Evolutionary conservation across 2,113 vertebrate species (phyloP).

Genomic region (Scomber colias): DNA sequence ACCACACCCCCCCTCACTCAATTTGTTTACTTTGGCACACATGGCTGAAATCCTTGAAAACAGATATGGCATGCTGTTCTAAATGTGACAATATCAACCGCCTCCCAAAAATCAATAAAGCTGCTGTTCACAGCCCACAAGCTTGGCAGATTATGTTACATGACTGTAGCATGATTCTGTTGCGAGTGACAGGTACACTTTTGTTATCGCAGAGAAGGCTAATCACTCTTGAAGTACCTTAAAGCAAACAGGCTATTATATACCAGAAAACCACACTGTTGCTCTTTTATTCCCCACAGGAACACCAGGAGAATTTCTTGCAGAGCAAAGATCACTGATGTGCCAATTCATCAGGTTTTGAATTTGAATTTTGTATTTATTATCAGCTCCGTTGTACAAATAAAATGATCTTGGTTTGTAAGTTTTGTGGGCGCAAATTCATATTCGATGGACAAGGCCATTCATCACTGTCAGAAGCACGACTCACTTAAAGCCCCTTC

Average conservation of each 20-base stretch:
- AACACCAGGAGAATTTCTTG: conserved; percentile 27
- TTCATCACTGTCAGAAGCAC: conserved; percentile 92
- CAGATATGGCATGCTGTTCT: conserved; percentile 53
- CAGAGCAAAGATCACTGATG: conserved; percentile 40
- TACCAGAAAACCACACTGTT: conserved; percentile 61
- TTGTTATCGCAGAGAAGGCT: conserved; percentile 58
- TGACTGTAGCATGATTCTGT: conserved; percentile 35
- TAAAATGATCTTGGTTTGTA: conserved; percentile 88
- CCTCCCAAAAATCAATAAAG: conserved; percentile 65
- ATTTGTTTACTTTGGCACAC: conserved; percentile 65
- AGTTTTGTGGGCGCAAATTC: conserved; percentile 86
- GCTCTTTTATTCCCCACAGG: conserved; percentile 54
- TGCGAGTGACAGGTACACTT: conserved; percentile 60
- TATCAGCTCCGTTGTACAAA: conserved; percentile 55
- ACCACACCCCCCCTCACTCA: neutral
- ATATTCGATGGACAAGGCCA: conserved; percentile 89
- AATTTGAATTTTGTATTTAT: conserved; percentile 68
- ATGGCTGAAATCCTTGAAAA: conserved; percentile 50
- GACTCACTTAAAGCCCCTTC: conserved; percentile 86
- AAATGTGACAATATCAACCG: conserved; percentile 71
- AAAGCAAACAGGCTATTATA: conserved; percentile 64
- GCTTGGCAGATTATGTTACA: conserved; percentile 50
- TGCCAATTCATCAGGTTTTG: conserved; percentile 53
- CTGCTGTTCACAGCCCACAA: conserved; percentile 63
- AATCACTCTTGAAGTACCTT: conserved; percentile 53